phyloP scores from a whole-genome alignment of 2,797 vertebrate genomes.

The Megaceryle alcyon region DNA sequence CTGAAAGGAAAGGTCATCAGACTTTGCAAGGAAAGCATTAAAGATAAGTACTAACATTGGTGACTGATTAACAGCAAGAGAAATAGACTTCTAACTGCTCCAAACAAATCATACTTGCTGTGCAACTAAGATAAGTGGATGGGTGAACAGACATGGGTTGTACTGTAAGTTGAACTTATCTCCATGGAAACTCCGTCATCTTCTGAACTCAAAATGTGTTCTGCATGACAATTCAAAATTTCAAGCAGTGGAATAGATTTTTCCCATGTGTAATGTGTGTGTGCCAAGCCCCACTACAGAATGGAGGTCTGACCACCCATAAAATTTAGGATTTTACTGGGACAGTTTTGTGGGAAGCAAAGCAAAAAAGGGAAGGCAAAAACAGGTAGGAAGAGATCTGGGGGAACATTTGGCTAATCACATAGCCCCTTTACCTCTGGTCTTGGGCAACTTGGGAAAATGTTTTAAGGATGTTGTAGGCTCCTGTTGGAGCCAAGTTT shows the following conservation, averaged over 20 bases:
- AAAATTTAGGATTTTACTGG: not conserved
- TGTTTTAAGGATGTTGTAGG: not conserved
- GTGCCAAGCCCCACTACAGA: not conserved
- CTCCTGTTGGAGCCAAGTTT: not conserved
- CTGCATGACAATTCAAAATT: not conserved
- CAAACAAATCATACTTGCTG: not conserved
- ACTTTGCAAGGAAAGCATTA: not conserved
- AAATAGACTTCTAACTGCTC: not conserved
- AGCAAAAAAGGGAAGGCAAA: not conserved
- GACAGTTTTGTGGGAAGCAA: not conserved
- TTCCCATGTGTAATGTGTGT: not conserved
- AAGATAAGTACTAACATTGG: not conserved
- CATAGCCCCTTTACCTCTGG: not conserved
- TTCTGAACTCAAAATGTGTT: conserved; percentile 8
- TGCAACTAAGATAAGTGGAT: conserved; percentile 4
- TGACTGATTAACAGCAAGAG: not conserved
- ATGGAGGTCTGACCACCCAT: not conserved
- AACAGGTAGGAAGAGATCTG: not conserved
- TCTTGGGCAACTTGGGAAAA: not conserved
- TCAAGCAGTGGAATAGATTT: not conserved
- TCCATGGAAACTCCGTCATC: conserved; percentile 58
- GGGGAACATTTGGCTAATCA: not conserved
- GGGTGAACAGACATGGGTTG: conserved; percentile 29
- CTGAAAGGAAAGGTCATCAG: not conserved
- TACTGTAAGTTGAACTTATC: not conserved